Percentiles rank a stretch among this genome's conserved stretches.
These are phyloP conservation scores for Bubo blakistoni DNA, from an alignment of 2,113 vertebrate genomes.

Conservation along the genomic window DNA sequence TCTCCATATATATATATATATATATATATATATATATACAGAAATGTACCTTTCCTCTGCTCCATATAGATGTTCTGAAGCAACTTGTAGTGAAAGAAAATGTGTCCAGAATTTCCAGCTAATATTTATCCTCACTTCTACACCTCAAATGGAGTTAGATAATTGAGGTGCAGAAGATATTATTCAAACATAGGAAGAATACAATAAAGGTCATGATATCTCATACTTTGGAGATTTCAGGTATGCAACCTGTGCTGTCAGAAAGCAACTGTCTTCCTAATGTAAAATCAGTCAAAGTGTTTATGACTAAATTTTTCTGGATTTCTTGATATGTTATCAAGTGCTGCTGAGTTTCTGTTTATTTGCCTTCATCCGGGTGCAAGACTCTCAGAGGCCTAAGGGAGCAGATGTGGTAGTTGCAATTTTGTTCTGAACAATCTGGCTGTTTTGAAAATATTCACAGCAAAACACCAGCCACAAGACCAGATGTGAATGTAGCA, in stretches of 20 bases:
- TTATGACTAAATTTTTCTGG: neutral
- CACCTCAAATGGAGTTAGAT: neutral
- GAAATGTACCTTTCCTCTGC: neutral
- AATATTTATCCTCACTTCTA: neutral
- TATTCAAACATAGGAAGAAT: neutral
- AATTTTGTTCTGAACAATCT: conserved; percentile 52
- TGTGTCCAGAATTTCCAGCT: neutral
- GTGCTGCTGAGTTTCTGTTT: neutral
- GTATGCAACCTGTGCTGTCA: neutral
- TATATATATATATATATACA: neutral
- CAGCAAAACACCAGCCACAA: conserved; percentile 48
- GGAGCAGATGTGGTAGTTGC: conserved; percentile 41
- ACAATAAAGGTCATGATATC: neutral
- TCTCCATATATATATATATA: neutral
- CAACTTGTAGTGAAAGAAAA: neutral
- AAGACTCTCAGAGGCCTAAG: conserved; percentile 2
- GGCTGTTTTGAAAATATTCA: conserved; percentile 59
- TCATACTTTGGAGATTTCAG: neutral
- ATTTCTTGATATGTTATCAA: neutral
- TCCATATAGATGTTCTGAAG: neutral
- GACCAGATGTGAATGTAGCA: conserved; percentile 60
- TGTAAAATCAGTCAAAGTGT: neutral
- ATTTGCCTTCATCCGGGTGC: neutral
- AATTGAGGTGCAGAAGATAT: neutral
- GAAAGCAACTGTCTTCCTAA: neutral